These are phyloP conservation scores for Brachystomella parvula DNA, from an alignment of 1,140 invertebrate species.

Conservation along the genomic window DNA sequence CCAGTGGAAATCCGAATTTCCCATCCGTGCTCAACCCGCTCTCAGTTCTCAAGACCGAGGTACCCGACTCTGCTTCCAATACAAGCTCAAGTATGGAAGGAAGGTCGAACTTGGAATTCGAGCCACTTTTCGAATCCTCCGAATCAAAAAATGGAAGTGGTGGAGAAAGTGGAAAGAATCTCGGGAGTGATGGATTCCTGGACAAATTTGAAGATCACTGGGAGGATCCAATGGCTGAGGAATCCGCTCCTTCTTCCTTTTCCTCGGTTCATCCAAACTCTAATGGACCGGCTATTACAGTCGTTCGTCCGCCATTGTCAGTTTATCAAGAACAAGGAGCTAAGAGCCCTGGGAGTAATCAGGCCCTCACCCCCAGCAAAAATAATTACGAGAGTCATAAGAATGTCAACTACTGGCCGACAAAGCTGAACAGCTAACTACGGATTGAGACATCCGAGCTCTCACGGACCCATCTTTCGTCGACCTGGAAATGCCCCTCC, in stretches of 20 bases:
- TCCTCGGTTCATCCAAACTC: background rate
- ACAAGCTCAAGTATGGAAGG: background rate
- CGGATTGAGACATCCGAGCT: background rate
- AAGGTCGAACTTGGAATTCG: background rate
- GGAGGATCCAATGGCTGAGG: slow-evolving; percentile 8
- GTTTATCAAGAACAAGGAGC: background rate
- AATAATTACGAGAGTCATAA: background rate
- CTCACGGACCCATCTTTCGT: background rate
- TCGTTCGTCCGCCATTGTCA: background rate
- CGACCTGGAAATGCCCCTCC: background rate
- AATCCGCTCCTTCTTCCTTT: background rate
- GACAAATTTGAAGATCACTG: slow-evolving; percentile 10
- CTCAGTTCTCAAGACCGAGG: background rate
- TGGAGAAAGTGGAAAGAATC: background rate
- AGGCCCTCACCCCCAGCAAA: background rate
- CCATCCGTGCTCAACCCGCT: background rate
- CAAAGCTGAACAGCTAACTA: slow-evolving; percentile 15
- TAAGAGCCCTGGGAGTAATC: background rate
- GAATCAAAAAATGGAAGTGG: background rate
- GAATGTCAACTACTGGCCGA: slow-evolving; percentile 10
- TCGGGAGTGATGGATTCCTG: background rate
- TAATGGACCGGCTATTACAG: background rate
- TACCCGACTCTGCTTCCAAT: background rate
- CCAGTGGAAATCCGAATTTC: background rate
- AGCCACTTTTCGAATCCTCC: background rate